Evolutionary conservation across 1,140 invertebrate species (phyloP).

Genomic region (Pantala flavescens): DNA sequence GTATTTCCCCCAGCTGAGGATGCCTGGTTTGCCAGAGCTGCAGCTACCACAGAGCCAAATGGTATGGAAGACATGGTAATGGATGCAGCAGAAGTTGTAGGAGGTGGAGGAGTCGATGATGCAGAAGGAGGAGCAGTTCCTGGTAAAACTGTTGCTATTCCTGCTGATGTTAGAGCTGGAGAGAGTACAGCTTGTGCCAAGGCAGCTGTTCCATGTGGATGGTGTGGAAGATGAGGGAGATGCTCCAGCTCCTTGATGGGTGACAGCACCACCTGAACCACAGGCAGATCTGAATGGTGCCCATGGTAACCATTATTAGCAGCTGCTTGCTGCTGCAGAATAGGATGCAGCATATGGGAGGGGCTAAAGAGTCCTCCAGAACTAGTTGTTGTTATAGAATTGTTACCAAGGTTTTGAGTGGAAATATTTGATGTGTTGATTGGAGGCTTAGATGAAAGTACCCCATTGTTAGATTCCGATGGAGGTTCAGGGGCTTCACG

Average conservation of each 20-base stretch:
- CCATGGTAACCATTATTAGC: slow-evolving; percentile 41
- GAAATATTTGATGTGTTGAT: slow-evolving; percentile 36
- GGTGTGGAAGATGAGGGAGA: slow-evolving; percentile 19
- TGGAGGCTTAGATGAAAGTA: slow-evolving; percentile 32
- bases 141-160: slow-evolving; percentile 43
- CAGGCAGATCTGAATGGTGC: slow-evolving; percentile 5
- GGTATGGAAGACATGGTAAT: slow-evolving; percentile 32
- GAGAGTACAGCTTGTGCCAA: slow-evolving; percentile 58
- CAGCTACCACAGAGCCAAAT: slow-evolving; percentile 35
- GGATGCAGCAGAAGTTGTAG: slow-evolving; percentile 33
- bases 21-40: slow-evolving; percentile 33
- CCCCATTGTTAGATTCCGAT: slow-evolving; percentile 18
- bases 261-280: slow-evolving; percentile 56
- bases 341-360: not conserved
- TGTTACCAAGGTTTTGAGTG: too few relatives aligned
- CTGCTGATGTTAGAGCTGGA: slow-evolving; percentile 42
- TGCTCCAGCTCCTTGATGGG: slow-evolving; percentile 66
- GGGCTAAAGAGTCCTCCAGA: slow-evolving; percentile 39
- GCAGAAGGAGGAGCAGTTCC: slow-evolving; percentile 28
- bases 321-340: slow-evolving; percentile 38
- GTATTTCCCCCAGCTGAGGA: slow-evolving; percentile 34
- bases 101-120: slow-evolving; percentile 30
- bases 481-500: not conserved
- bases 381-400: slow-evolving; percentile 37
- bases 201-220: slow-evolving; percentile 47